Evolutionary conservation across 1,140 invertebrate genomes (phyloP), one percentile per base, ranked within the genome.

Genomic region (Ectropis grisescens): DNA sequence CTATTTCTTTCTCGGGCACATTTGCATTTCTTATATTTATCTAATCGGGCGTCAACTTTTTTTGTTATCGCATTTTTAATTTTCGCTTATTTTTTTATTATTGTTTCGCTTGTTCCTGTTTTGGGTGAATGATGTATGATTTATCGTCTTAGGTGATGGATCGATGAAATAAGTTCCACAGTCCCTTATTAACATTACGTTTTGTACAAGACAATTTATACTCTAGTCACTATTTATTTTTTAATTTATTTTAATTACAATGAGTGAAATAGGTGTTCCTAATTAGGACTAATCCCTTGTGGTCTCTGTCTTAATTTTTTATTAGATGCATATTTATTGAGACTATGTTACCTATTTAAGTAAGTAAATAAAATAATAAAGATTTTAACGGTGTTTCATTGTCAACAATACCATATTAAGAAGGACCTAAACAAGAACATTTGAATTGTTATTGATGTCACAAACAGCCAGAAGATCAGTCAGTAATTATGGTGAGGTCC

Each of bases 141-240:
- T n/a, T n/a, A n/a, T n/a, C 38, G 47, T 50, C 49, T 57, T 48
- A 55, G 48, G n/a, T n/a, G n/a, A n/a, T n/a, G n/a, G n/a, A n/a
- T n/a, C n/a, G n/a, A n/a, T n/a, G n/a, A n/a, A n/a, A 70, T 60
- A 64, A 57, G 47, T 72, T 74, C 61, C 69, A 66, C 47, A 57
- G 62, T 64, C 66, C 70, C 67, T n/a, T 39, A 67, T 78, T 74
- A 71, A 74, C 69, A 69, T 46, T 46, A 53, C 32, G 47, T 72
- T 64, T 58, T 68, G 56, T 61, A 74, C 44, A 54, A 58, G 46
- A 37, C 42, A 49, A 59, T 48, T 53, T n/a, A n/a, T n/a, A 65
- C 66, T 71, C 72, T 78, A 78, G 72, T 80, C 72, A 76, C 69
- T 71, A 74, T 50, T 46, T 60, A 59, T 75, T 75, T 75, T 58